Evolutionary conservation across 2,113 vertebrate species (phyloP), one percentile per base, ranked within the genome.

Genomic region (Aix galericulata): DNA sequence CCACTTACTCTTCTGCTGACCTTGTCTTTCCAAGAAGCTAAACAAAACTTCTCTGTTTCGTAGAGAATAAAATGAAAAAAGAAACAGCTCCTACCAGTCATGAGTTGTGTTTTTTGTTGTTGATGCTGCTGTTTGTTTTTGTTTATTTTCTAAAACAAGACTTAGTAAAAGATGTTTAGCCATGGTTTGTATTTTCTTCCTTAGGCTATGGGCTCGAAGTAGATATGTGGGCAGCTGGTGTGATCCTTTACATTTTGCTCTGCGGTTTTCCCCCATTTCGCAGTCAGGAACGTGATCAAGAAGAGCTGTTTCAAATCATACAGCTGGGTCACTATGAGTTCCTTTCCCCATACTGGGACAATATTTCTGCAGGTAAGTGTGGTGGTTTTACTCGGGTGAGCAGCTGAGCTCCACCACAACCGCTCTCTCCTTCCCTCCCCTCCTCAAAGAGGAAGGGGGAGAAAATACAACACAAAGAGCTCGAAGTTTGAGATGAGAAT

Each of bases 251-350:
- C 75, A 98, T 99, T 93, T 98, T 99, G 29, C 98, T 99, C 40
- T 99, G 99, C 13, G 99, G 99, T 74, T 99, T 99, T 36, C 99
- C 99, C 14, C 99, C 99, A 1, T 99, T 99, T 95, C 98, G 99
- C 64, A 99, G 99, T 97, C 98, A 98, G 20, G 98, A 99, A 15
- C 98, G 98, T 40, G 98, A 99, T 97, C 99, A 99, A 91, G 99
- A 99, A 2, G 98, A 99, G 92, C 97, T 99, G 44, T 99, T 99
- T 80, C 97, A 98, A 94, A 98, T 99, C 94, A 99, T 99, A 96
- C 99, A 99, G 86, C 97, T 98, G 82, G 99, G 98, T 71, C 98
- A 98, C 79, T 98, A 99, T 1, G 98, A 99, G 87, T 99, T 99
- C 94, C 98, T 99, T 13, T 98, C 99, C 40, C 99, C 99, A 3